Evolutionary conservation across 2,888 invertebrate genomes (phyloP), one percentile per base, ranked within the genome.

Genomic region (Galerucella pusilla): DNA sequence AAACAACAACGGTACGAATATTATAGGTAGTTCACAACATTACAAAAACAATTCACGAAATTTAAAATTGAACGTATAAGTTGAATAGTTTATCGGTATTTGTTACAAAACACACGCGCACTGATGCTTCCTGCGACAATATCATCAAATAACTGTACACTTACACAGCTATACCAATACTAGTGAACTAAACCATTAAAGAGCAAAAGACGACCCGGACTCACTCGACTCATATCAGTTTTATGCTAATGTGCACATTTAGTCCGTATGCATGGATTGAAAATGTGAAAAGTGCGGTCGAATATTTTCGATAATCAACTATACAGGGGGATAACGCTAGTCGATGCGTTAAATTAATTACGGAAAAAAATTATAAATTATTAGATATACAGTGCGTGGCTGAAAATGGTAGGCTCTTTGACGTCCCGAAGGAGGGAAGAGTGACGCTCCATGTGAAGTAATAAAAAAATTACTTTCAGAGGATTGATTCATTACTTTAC

Each of bases 151-250:
- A 74, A 77, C 75, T 75, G 79, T 78, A 49, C 72, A 75, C 72
- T 59, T 60, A 73, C 75, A 79, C 79, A 77, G 77, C 77, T 72
- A 77, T 76, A 74, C 79, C 81, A 80, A 75, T 73, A 77, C 77
- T 77, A 82, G 80, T 79, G 77, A 81, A 83, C 81, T 80, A 77
- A 80, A 68, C 54, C 73, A 73, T 73, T 68, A 69, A 73, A 73
- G 73, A 73, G 57, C 77, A 79, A 80, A 80, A 83, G 70, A 64
- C 70, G 70, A 64, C 63, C 52, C 64, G 63, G 70, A 63, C 61
- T 69, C 45, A 69, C 52, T 74, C 74, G 60, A 60, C 69, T 54
- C 65, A 70, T 70, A 69, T 70, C 74, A 73, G 69, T 70, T 52
- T 70, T 70, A 74, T 74, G 74, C 61, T 73, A 73, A 73, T 74